These are phyloP conservation scores for Pocota personata DNA, from an alignment of 2,888 invertebrate genomes.

Conservation along the genomic window DNA sequence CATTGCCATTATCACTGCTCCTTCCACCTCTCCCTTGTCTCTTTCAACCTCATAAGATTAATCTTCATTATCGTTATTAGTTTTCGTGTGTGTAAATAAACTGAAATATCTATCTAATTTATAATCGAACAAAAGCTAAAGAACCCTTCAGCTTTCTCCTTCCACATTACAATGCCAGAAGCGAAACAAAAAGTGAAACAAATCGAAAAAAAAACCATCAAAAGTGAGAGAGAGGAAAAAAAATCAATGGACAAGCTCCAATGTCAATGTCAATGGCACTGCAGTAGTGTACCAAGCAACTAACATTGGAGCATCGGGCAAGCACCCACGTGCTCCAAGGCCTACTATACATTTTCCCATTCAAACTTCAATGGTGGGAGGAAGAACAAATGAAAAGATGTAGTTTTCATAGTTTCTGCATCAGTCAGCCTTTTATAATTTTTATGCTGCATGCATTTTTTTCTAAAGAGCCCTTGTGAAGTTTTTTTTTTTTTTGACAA, in stretches of 20 bases:
- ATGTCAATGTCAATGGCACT: slow-evolving; percentile 70
- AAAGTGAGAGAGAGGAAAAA: slow-evolving; percentile 12
- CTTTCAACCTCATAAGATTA: neutral
- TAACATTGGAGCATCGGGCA: slow-evolving; percentile 13
- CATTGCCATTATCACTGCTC: neutral
- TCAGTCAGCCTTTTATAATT: slow-evolving; percentile 32
- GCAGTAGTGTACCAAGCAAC: neutral
- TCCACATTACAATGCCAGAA: neutral
- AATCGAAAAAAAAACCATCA: slow-evolving; percentile 17
- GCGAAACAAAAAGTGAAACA: slow-evolving; percentile 7
- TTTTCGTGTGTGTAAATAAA: slow-evolving; percentile 4
- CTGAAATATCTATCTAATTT: slow-evolving; percentile 3
- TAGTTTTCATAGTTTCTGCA: slow-evolving; percentile 24
- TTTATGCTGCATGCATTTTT: slow-evolving; percentile 13
- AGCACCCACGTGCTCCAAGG: slow-evolving; percentile 39
- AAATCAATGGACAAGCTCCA: slow-evolving; percentile 60
- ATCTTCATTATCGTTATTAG: slow-evolving; percentile 25
- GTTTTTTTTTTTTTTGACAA: slow-evolving; percentile 12
- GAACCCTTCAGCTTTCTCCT: slow-evolving; percentile 30
- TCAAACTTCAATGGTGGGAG: neutral
- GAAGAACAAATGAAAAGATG: slow-evolving; percentile 24
- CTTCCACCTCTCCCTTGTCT: neutral
- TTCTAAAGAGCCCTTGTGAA: slow-evolving; percentile 17
- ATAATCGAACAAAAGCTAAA: slow-evolving; percentile 5
- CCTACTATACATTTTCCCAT: slow-evolving; percentile 29